phyloP scores from a whole-genome alignment of 1,140 invertebrate species.

The Zaprionus lachaisei region DNA sequence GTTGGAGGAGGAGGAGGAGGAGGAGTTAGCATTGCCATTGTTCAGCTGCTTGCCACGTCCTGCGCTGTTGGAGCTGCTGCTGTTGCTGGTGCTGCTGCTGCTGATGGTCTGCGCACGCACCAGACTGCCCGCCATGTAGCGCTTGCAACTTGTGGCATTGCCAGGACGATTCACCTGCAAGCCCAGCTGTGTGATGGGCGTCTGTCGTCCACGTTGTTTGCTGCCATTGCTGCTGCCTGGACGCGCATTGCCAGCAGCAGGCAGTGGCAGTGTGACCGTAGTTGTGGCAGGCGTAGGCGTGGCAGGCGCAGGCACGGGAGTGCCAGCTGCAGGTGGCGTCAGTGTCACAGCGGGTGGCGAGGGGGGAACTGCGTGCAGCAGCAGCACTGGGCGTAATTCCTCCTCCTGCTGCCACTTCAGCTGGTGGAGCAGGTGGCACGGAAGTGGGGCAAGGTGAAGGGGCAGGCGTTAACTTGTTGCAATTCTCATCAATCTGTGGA shows the following conservation, averaged over 20 bases:
- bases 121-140: slow-evolving; percentile 74
- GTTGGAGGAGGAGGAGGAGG: not conserved
- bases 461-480: slow-evolving; percentile 49
- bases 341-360: slow-evolving; percentile 59
- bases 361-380: slow-evolving; percentile 30
- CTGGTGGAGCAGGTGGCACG: not conserved
- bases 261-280: slow-evolving; percentile 53
- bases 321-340: slow-evolving; percentile 57
- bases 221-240: slow-evolving; percentile 58
- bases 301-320: slow-evolving; percentile 33
- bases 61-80: slow-evolving; percentile 66
- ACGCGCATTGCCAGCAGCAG: slow-evolving; percentile 20
- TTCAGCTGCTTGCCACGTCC: slow-evolving; percentile 38
- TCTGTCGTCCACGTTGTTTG: slow-evolving; percentile 55
- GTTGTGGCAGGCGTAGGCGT: slow-evolving; percentile 37
- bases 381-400: not conserved
- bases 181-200: slow-evolving; percentile 67
- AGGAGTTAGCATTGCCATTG: not conserved
- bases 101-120: slow-evolving; percentile 77
- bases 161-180: slow-evolving; percentile 59
- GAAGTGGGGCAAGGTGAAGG: not conserved
- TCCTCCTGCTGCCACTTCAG: not conserved
- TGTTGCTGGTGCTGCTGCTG: slow-evolving; percentile 63
- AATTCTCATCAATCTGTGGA: slow-evolving; percentile 67
- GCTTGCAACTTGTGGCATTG: slow-evolving; percentile 37